phyloP scores from a whole-genome alignment of 2,888 invertebrate species.

The Altica lythri region DNA sequence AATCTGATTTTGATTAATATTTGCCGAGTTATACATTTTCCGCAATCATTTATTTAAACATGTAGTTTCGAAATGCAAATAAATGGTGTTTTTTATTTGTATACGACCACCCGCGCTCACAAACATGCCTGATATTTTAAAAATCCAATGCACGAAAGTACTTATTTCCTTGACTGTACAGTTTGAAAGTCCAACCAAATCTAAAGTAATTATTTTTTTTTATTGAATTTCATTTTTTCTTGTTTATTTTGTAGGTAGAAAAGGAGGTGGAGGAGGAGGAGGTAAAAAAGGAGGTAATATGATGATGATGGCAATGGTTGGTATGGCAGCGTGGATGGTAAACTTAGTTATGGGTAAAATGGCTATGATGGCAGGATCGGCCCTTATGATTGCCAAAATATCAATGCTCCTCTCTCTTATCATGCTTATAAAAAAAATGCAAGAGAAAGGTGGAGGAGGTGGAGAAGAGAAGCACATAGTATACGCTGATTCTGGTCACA shows the following conservation, averaged over 20 bases:
- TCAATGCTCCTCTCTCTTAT: conserved; percentile 66
- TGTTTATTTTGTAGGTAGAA: conserved; percentile 59
- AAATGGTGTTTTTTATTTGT: no score
- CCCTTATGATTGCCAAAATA: conserved; percentile 69
- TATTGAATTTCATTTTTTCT: no score
- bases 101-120: no score
- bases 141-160: no score
- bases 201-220: conserved; percentile 3
- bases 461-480: conserved; percentile 59
- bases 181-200: no score
- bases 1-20: no score
- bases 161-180: no score
- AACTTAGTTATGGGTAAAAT: conserved; percentile 72
- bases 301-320: conserved; percentile 65
- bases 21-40: no score
- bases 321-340: conserved; percentile 67
- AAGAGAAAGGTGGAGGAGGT: conserved; percentile 58
- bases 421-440: conserved; percentile 68
- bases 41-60: no score
- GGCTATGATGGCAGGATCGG: conserved; percentile 69
- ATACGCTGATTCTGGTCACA: conserved; percentile 57
- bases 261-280: conserved; percentile 56
- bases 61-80: no score
- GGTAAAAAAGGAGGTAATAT: conserved; percentile 57
- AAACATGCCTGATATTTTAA: no score